Conservation (phyloP, 2,797 vertebrate species). For the Cygnus olor region DNA sequence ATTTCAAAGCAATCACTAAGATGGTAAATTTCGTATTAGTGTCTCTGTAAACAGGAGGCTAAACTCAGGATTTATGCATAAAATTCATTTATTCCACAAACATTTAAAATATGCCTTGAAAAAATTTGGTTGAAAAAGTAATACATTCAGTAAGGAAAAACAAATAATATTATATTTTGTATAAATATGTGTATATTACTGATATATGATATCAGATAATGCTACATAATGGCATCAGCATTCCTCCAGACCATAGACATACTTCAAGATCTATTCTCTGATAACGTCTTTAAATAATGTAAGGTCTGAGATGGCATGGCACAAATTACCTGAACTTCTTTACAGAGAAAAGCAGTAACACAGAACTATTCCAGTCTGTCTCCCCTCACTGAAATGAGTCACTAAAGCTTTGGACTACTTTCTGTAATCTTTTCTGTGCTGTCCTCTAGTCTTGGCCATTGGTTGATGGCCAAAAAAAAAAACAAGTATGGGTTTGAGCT, state of each 20-base stretch:
- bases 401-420: not conserved
- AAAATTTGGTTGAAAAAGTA: not conserved
- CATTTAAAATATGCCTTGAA: not conserved
- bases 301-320: not conserved
- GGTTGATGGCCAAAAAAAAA: not conserved
- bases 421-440: not conserved
- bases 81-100: not conserved
- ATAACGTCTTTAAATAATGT: not conserved
- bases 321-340: not conserved
- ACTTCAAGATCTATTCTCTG: not conserved
- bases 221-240: not conserved
- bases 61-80: not conserved
- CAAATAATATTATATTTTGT: not conserved
- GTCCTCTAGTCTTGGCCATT: not conserved
- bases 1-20: not conserved
- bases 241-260: not conserved
- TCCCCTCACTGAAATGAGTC: rapidly evolving
- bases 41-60: not conserved
- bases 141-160: not conserved
- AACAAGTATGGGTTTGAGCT: not conserved
- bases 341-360: not conserved
- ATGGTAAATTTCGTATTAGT: not conserved
- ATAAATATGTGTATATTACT: not conserved
- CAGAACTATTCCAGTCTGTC: not conserved
- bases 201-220: not conserved